phyloP scores from a whole-genome alignment of 2,797 vertebrate genomes.

The Lutjanus campechanus region DNA sequence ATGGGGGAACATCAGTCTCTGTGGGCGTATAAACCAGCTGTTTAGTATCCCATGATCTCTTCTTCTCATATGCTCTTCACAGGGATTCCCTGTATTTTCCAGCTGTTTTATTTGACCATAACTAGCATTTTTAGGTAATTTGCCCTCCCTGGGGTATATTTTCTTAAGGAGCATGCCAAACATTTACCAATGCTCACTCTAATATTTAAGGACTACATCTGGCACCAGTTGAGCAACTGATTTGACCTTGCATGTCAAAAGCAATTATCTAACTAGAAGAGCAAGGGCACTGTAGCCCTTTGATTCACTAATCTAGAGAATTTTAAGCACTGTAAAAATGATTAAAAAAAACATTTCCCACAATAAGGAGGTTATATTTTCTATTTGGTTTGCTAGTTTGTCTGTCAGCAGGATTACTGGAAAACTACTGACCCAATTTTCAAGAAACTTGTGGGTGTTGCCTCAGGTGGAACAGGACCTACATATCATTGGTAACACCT shows the following conservation, averaged over 20 bases:
- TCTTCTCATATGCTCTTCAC: conserved; percentile 14
- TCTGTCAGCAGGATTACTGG: no score
- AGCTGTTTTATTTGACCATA: conserved; percentile 27
- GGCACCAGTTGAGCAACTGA: conserved; percentile 19
- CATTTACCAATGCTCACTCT: conserved; percentile 31
- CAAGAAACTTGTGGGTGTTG: no score
- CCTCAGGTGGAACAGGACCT: no score
- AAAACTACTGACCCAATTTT: no score
- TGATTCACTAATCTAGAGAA: neutral
- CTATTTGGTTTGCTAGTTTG: no score
- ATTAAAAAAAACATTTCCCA: neutral
- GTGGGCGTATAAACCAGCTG: conserved; percentile 35
- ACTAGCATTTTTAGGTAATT: conserved; percentile 21
- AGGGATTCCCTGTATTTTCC: conserved; percentile 15
- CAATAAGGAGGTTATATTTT: no score
- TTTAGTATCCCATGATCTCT: conserved; percentile 21
- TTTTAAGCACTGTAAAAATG: neutral
- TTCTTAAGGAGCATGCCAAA: conserved; percentile 24
- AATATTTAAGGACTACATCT: conserved; percentile 35
- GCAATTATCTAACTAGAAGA: conserved; percentile 21
- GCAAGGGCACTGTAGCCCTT: no score
- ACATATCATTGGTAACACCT: no score
- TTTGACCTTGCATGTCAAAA: conserved; percentile 21
- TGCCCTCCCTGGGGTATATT: conserved; percentile 17
- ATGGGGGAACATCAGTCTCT: conserved; percentile 1